These are phyloP conservation scores for Mesaphorura yosii DNA, from an alignment of 1,140 invertebrate species.

Conservation along the genomic window DNA sequence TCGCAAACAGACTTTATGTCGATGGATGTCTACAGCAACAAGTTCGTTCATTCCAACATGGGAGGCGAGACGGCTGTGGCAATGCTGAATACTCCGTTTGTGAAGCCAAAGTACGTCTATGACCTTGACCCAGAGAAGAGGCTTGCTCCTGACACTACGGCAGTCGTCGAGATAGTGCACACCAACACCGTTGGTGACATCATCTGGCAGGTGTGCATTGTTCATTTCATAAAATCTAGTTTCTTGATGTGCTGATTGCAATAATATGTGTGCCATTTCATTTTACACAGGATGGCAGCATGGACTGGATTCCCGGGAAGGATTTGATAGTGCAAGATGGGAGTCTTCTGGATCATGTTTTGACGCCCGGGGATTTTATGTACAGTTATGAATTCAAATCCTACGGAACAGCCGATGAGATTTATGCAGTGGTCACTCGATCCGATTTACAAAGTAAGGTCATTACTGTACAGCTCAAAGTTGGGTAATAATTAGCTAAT, in stretches of 20 bases:
- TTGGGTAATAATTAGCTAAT: neutral
- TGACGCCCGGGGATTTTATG: neutral
- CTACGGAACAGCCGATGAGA: neutral
- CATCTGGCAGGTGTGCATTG: slow-evolving; percentile 5
- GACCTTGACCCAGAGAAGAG: neutral
- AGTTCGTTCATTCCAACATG: too few species aligned
- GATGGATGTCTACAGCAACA: neutral
- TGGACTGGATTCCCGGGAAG: neutral
- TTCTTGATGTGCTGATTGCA: too few species aligned
- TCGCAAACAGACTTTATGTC: neutral
- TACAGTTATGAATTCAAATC: too few species aligned
- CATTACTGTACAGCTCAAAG: neutral
- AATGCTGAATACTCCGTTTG: neutral
- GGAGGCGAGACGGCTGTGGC: too few species aligned
- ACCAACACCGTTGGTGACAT: neutral
- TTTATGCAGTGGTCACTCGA: neutral
- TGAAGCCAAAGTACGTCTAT: neutral
- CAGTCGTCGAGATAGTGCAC: neutral
- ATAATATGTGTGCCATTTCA: too few species aligned
- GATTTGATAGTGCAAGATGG: neutral
- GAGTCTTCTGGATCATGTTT: neutral
- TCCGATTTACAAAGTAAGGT: neutral
- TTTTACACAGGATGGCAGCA: neutral
- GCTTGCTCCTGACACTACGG: neutral
- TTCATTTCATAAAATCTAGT: too few species aligned